Base-by-base conservation (phyloP, 2,888 invertebrate species). In the Craniophora ligustri region DNA sequence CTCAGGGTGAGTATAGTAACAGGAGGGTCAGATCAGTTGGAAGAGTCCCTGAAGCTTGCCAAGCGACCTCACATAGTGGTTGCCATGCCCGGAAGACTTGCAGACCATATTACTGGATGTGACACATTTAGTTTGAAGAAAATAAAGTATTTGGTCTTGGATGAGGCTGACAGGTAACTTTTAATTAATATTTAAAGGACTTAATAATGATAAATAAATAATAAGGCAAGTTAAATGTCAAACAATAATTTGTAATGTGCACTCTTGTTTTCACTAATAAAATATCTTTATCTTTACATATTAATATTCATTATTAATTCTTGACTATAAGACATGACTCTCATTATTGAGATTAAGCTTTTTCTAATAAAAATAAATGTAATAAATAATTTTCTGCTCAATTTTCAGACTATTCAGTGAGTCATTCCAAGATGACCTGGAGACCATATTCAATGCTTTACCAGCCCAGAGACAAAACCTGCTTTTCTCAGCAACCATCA, bases 401-500 rank as follows among this genome's bases (percentile, higher is more conserved):
- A n/a, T 30, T 61, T 57, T 1, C 81, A 93, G 95, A 63, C 87
- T 95, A 69, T 89, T 95, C 62, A 95, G 96, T 81, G 98, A 97
- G 40, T 95, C 96, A 39, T 98, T 98, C 84, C 96, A 98, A 86
- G 95, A 95, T 16, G 97, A 98, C 76, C 92, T 99, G 40, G 95
- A 96, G 81, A 95, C 96, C 0, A 98, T 98, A 78, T 97, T 98
- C 81, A 86, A 94, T 41, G 94, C 94, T 5, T 84, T 99, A 36
- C 98, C 98, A 0, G 94, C 95, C 67, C 95, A 95, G 47, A 94
- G 97, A 58, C 99, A 99, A 81, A 98, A 97, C 50, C 92, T 99
- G 11, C 94, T 99, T 47, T 99, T 98, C 84, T 99, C 98, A 54
- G 99, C 99, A 0, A 99, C 99, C 0, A 97, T 99, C 83, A 98